Percentiles rank a stretch among this genome's conserved stretches.
Conservation (phyloP, 64 coral and sea anemone genomes). For the Platygyra sinensis region DNA sequence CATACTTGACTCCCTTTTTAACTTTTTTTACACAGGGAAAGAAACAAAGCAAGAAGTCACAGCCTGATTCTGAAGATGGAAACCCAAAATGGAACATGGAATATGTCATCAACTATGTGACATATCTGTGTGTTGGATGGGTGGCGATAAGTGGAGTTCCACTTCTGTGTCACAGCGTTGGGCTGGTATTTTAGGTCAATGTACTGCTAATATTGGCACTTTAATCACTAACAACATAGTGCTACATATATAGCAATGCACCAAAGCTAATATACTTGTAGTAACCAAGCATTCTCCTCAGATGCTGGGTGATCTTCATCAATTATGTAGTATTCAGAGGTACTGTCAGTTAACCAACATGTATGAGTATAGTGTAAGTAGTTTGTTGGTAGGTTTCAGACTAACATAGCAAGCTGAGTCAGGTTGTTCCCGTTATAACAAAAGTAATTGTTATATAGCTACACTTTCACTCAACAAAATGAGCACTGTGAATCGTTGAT, state of each 20-base stretch:
- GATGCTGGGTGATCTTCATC: too few relatives aligned
- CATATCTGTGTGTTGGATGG: conserved; percentile 88
- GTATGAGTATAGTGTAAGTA: too few relatives aligned
- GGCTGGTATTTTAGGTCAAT: conserved; percentile 56
- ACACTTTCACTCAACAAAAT: too few relatives aligned
- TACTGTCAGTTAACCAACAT: too few relatives aligned
- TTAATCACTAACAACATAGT: neutral
- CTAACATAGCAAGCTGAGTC: too few relatives aligned
- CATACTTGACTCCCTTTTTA: neutral
- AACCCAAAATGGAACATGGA: conserved; percentile 64
- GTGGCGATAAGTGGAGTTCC: conserved; percentile 72
- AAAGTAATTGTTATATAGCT: too few relatives aligned
- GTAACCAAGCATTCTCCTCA: too few relatives aligned
- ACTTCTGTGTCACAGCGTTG: conserved; percentile 75
- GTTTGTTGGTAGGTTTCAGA: too few relatives aligned
- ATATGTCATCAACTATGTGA: conserved; percentile 78
- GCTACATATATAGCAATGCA: neutral
- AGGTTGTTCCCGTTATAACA: too few relatives aligned
- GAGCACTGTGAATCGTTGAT: too few relatives aligned
- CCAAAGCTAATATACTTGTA: too few relatives aligned
- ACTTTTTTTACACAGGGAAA: conserved; percentile 34
- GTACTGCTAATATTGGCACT: neutral
- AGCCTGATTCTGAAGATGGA: conserved; percentile 53
- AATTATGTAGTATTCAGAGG: too few relatives aligned
- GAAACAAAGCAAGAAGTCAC: conserved; percentile 59